These are phyloP conservation scores for Heliconius charithonia DNA, from an alignment of 2,888 invertebrate genomes.

Conservation along the genomic window DNA sequence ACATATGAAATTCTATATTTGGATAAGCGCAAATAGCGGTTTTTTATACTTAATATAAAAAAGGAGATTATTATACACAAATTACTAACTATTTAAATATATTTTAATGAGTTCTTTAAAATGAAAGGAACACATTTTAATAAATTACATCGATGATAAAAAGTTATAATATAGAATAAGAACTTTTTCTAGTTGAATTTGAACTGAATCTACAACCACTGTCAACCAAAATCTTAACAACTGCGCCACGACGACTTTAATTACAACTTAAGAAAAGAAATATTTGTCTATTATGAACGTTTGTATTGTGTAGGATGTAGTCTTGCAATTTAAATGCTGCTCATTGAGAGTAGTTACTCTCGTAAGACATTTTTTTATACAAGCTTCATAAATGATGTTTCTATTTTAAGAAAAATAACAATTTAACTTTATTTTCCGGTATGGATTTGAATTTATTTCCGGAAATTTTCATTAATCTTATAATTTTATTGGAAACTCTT, in stretches of 20 bases:
- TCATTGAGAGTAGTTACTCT: background rate
- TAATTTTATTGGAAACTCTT: background rate
- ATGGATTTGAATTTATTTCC: background rate
- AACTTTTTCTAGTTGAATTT: background rate
- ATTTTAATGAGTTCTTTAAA: too few species aligned
- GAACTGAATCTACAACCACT: background rate
- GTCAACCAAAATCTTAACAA: background rate
- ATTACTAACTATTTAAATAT: too few species aligned
- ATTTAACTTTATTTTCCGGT: background rate
- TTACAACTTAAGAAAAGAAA: background rate
- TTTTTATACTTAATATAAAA: too few species aligned
- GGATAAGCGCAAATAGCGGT: too few species aligned
- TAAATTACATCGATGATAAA: background rate
- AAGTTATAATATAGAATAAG: background rate
- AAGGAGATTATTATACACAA: too few species aligned
- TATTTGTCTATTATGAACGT: conserved; percentile 8
- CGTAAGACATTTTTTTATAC: conserved; percentile 1
- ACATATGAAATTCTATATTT: too few species aligned
- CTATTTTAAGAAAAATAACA: background rate
- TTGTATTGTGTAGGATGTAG: background rate
- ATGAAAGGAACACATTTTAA: background rate
- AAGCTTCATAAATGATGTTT: background rate
- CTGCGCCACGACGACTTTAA: background rate
- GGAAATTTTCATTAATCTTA: background rate
- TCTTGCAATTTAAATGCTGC: conserved; percentile 11